Base-by-base conservation (phyloP, 2,888 invertebrate genomes). In the Plagodis dolabraria region DNA sequence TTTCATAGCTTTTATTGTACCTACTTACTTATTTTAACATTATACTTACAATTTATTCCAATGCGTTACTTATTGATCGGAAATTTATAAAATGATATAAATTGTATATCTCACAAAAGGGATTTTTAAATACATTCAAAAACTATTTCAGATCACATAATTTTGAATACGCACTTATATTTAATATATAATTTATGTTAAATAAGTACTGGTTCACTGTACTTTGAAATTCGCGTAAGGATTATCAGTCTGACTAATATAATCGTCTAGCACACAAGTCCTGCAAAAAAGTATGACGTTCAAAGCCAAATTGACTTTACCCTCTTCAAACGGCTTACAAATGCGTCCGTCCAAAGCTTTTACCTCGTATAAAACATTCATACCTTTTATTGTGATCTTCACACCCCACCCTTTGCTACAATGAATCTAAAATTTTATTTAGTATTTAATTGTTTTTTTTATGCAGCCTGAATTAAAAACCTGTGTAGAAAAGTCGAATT, bases 321-420 rank as follows among this genome's bases (percentile, higher is more conserved):
- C 91, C 90, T 91, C 84, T 86, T 90, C 90, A 89, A 85, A 87
- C 78, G 84, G 87, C 85, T 88, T 87, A 87, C 83, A 84, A 83
- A 86, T 81, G 83, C 82, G 85, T 83, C 85, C 82, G 79, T 83
- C 83, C 82, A 67, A 82, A 82, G 87, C 88, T 89, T 89, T 87
- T 87, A 87, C 85, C 82, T 84, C 83, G 81, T 76, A 87, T 88
- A 83, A 87, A 87, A 88, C 83, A 87, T 87, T 86, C 85, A 87
- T 80, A 80, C 77, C 79, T 82, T 87, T 86, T 85, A 86, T 87
- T 87, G 82, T 86, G 86, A 85, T 86, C 85, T 86, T 87, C 78
- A 86, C 87, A 86, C 86, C 82, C 76, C 74, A 69, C 71, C 71
- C 74, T 68, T 67, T 70, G 74, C 72, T 75, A 57, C 55, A 59